Conservation (phyloP, 2,888 invertebrate genomes). For the Lasioglossum morio region DNA sequence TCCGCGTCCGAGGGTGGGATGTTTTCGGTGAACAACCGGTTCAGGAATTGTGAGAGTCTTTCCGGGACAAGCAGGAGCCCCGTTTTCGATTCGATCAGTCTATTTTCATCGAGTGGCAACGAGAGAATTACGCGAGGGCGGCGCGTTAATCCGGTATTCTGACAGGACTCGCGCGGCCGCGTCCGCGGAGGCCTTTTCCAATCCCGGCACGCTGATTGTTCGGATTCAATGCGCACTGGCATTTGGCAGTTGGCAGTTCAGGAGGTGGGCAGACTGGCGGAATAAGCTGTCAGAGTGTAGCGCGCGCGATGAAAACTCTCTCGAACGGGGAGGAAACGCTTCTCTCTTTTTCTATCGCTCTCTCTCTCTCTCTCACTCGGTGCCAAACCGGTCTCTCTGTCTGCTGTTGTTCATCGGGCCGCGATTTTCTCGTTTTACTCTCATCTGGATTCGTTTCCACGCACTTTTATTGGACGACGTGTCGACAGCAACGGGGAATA, state of each 20-base stretch:
- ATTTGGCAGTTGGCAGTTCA: constrained; percentile 76
- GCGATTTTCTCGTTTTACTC: constrained; percentile 31
- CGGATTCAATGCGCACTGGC: constrained; percentile 79
- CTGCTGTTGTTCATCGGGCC: constrained; percentile 15
- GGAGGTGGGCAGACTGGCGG: constrained; percentile 70
- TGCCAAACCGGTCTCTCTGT: background rate
- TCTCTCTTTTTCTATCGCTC: constrained; percentile 11
- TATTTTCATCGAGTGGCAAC: constrained; percentile 60
- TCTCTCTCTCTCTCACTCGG: background rate
- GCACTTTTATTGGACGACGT: constrained; percentile 55
- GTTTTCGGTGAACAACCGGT: background rate
- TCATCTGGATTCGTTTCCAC: constrained; percentile 58
- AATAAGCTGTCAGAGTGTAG: constrained; percentile 80
- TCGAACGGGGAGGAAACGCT: constrained; percentile 63
- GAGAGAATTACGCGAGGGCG: constrained; percentile 71
- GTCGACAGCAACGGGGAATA: constrained; percentile 55
- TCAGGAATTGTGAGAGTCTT: background rate
- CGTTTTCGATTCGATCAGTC: constrained; percentile 64
- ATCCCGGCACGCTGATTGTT: constrained; percentile 78
- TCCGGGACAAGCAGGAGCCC: constrained; percentile 1
- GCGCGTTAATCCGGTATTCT: constrained; percentile 76
- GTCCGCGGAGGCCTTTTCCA: constrained; percentile 66
- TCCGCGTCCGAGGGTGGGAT: background rate
- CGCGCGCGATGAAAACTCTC: constrained; percentile 75
- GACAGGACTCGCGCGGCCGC: constrained; percentile 65